A percentile compares a stretch with the other conserved stretches of the same genome.
These are phyloP conservation scores for Calidris pygmaea DNA, from an alignment of 2,113 vertebrate genomes.

Conservation along the genomic window DNA sequence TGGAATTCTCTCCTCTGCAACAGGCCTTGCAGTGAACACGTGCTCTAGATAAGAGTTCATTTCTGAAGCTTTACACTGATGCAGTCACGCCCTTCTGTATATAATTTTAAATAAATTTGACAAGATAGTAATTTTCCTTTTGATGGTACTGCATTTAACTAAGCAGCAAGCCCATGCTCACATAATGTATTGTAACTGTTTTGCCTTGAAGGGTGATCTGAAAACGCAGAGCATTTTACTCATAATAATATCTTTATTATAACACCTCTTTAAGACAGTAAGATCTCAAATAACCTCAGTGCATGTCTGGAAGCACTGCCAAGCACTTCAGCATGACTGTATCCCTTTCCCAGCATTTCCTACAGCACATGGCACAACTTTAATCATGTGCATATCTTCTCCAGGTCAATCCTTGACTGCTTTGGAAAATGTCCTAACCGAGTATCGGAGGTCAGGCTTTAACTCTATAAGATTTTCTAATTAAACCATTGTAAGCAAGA, in stretches of 20 bases:
- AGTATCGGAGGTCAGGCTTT: background rate
- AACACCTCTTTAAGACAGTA: background rate
- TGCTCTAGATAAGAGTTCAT: background rate
- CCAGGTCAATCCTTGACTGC: background rate
- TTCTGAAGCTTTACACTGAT: background rate
- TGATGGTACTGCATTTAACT: conserved; percentile 40
- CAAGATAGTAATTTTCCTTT: conserved; percentile 54
- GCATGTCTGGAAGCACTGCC: background rate
- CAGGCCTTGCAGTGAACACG: background rate
- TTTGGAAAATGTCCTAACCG: background rate
- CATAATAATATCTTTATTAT: background rate
- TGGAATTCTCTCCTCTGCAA: background rate
- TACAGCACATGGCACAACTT: background rate
- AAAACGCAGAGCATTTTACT: background rate
- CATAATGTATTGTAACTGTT: background rate
- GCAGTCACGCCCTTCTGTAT: background rate
- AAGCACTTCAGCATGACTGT: background rate
- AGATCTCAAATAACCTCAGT: background rate
- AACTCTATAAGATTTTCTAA: background rate
- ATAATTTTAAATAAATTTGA: conserved; percentile 27
- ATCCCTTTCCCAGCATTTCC: background rate
- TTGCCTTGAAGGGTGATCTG: conserved; percentile 33
- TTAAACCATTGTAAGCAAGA: background rate
- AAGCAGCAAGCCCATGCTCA: conserved; percentile 14
- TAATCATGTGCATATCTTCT: background rate